Percentiles rank a stretch among this genome's conserved stretches.
These are phyloP conservation scores for Platygyra sinensis DNA, from an alignment of 64 coral and sea anemone genomes.

Conservation along the genomic window DNA sequence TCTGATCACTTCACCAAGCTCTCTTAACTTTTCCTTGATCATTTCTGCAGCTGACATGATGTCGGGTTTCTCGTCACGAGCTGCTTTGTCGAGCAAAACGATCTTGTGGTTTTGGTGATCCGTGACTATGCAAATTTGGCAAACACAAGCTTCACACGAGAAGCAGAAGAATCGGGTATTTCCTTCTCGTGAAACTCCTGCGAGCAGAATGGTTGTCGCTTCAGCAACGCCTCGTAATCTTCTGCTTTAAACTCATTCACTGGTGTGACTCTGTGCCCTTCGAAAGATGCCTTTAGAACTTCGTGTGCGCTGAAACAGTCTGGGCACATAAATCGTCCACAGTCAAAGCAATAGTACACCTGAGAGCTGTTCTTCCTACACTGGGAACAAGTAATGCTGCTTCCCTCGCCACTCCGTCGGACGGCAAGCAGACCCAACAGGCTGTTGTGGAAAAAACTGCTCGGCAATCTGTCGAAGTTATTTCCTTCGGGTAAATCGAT, in stretches of 20 bases:
- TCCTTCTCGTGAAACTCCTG: neutral
- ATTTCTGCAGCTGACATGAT: neutral
- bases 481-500: constrained; percentile 1
- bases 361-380: neutral
- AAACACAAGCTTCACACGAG: neutral
- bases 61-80: neutral
- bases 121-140: constrained; percentile 15
- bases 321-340: neutral
- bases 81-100: neutral
- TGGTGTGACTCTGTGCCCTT: neutral
- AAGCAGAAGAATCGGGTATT: neutral
- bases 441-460: constrained; percentile 33
- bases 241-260: neutral
- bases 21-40: neutral
- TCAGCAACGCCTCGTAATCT: neutral
- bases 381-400: neutral
- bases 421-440: neutral
- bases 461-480: neutral
- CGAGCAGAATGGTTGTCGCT: constrained; percentile 10
- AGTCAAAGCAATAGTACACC: constrained; percentile 21
- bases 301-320: neutral
- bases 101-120: constrained; percentile 2
- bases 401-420: neutral
- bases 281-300: neutral
- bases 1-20: neutral